Conservation (phyloP, 2,888 invertebrate genomes). For the Troides aeacus region DNA sequence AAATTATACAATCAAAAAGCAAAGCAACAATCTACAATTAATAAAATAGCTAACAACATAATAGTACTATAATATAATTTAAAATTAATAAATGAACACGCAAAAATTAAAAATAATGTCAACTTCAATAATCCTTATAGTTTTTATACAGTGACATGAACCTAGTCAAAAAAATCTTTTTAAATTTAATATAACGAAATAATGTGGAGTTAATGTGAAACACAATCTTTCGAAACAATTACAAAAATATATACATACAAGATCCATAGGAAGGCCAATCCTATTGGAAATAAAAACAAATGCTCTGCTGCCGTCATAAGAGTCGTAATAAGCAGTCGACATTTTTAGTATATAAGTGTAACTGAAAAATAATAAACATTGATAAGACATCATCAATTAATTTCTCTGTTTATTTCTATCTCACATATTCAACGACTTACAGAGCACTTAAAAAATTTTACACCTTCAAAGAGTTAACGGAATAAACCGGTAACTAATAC, state of each 20-base stretch:
- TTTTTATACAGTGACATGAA: background rate
- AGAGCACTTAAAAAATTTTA: background rate
- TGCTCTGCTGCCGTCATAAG: conserved; percentile 86
- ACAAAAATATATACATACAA: conserved; percentile 79
- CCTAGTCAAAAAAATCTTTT: background rate
- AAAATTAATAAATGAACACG: background rate
- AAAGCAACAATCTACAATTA: conserved; percentile 14
- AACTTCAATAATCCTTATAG: background rate
- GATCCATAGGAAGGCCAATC: conserved; percentile 87
- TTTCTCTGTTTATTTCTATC: background rate
- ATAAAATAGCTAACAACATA: background rate
- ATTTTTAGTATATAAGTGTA: conserved; percentile 36
- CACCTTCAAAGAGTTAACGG: conserved; percentile 11
- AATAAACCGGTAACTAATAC: conserved; percentile 3
- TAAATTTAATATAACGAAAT: background rate
- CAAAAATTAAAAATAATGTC: background rate
- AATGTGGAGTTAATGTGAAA: background rate
- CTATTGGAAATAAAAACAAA: conserved; percentile 85
- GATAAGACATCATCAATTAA: background rate
- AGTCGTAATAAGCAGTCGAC: conserved; percentile 61
- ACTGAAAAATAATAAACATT: conserved; percentile 20
- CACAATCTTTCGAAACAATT: background rate
- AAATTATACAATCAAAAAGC: conserved; percentile 4
- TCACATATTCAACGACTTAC: conserved; percentile 2
- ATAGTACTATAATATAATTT: background rate